Base-by-base conservation (phyloP, 2,113 vertebrate genomes). In the Capreolus pygargus region DNA sequence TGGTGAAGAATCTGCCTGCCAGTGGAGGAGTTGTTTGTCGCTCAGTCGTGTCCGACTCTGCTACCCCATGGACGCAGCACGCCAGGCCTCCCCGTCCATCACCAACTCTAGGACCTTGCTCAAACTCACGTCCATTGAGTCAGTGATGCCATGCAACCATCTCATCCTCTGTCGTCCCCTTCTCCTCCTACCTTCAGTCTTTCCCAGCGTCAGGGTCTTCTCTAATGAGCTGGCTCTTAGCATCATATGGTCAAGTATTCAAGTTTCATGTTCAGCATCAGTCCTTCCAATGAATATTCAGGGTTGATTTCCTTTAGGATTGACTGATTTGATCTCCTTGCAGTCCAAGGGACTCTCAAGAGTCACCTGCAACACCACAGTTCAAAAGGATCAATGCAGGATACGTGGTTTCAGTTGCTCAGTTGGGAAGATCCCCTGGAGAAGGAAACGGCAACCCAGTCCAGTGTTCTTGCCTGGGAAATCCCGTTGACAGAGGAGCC, bases 11-110 rank as follows among this genome's bases (percentile, higher is more conserved):
- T 14, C 23, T 27, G 23, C 39, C 70, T 27, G 70, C 39, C 36
- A 43, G 0, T 2, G 10, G 12, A 11, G n/a, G 64, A 11, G 12
- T 0, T 70, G n/a, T 39, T 13, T 5, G n/a, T 70, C 1, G 10
- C 67, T 36, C n/a, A 39, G n/a, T 70, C 5, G 1, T 12, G 67
- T 39, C n/a, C 21, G 10, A 36, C n/a, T 21, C 10, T 70, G 67
- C 19, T 2, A 70, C 67, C 19, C n/a, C 67, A 3, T 13, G 67
- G 67, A 70, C 5, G 1, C 19, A 39, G 10, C 27, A 39, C 2
- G 3, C 67, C 67, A 39, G 67, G n/a, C n/a, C 21, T 70, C 67
- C n/a, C 67, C 12, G 10, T 70, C 19, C 0, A 2, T 39, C 67
- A 70, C 67, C 67, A 70, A 6, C n/a, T 21, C 67, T 19, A 0